These are phyloP conservation scores for Dichetophora obliterata DNA, from an alignment of 2,888 invertebrate species.

Conservation along the genomic window DNA sequence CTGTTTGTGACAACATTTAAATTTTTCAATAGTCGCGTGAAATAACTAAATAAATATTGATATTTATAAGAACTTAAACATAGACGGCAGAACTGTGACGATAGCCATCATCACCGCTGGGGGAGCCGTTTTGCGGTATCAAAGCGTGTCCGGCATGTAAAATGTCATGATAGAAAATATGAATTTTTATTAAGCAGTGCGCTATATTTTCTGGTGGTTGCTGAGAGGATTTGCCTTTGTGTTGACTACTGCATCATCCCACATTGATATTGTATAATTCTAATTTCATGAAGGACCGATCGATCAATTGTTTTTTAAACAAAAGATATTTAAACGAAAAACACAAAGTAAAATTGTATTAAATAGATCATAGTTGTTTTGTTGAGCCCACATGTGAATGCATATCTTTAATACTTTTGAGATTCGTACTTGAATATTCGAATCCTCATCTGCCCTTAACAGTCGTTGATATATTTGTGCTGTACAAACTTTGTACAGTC, in stretches of 20 bases:
- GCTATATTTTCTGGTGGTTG: conserved; percentile 26
- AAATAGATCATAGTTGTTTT: too few relatives aligned
- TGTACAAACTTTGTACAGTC: too few relatives aligned
- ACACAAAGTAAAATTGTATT: too few relatives aligned
- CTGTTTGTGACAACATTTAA: conserved; percentile 7
- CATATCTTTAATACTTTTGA: too few relatives aligned
- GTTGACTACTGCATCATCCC: background rate
- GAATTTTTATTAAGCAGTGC: conserved; percentile 2
- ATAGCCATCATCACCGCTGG: background rate
- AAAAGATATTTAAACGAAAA: too few relatives aligned
- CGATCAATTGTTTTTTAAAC: too few relatives aligned
- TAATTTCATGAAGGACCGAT: background rate
- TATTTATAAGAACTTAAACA: background rate
- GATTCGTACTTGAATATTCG: too few relatives aligned
- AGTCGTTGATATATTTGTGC: too few relatives aligned
- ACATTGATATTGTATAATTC: background rate
- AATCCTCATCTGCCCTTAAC: too few relatives aligned
- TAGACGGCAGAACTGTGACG: too few relatives aligned
- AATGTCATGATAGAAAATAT: background rate
- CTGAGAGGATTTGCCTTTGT: conserved; percentile 12
- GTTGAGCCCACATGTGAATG: too few relatives aligned
- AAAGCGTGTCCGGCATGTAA: background rate
- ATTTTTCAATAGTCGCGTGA: conserved; percentile 8
- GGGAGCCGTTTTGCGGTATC: background rate
- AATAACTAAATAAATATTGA: conserved; percentile 20